Evolutionary conservation across 2,113 vertebrate species (phyloP), one percentile per base, ranked within the genome.

Genomic region (Pachyramphus minor): DNA sequence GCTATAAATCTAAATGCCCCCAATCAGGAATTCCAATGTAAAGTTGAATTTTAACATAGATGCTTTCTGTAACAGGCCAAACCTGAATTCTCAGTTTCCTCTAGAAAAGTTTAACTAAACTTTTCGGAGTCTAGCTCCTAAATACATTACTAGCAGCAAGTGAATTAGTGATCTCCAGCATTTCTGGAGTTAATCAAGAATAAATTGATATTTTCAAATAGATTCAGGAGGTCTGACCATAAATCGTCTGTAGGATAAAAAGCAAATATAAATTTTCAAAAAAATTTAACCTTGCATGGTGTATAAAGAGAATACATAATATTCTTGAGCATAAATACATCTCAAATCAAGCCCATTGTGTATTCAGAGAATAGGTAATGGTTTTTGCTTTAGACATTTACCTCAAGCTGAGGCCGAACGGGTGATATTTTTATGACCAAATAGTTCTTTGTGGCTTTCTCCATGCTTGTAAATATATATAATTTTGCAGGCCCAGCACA

Each of bases 241-340:
- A 98, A 98, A 97, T 98, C 1, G 23, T 97, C 96, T 87, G 62
- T 91, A 95, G 72, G 95, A 97, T 97, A 97, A 97, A 97, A 98
- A 97, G 96, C 93, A 98, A 98, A 97, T 98, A 98, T 89, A 97
- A 97, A 97, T 97, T 97, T 94, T 35, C 5, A 94, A 96, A 97
- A 97, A 97, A 83, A 95, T 93, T 96, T 98, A 98, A 98, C 97
- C 97, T 98, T 98, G 97, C 75, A 22, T 95, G 86, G 91, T 96
- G 95, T 96, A 97, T 97, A 98, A 98, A 98, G 97, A 97, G 97
- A 98, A 98, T 98, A 90, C 97, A 93, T 96, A 98, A 98, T 97
- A 97, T 97, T 97, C 95, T 89, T 39, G 56, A 96, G 97, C 98
- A 98, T 98, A 98, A 98, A 98, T 98, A 93, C 96, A 97, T 97